phyloP scores from a whole-genome alignment of 2,113 vertebrate genomes.

The Plecturocebus donacophilus region DNA sequence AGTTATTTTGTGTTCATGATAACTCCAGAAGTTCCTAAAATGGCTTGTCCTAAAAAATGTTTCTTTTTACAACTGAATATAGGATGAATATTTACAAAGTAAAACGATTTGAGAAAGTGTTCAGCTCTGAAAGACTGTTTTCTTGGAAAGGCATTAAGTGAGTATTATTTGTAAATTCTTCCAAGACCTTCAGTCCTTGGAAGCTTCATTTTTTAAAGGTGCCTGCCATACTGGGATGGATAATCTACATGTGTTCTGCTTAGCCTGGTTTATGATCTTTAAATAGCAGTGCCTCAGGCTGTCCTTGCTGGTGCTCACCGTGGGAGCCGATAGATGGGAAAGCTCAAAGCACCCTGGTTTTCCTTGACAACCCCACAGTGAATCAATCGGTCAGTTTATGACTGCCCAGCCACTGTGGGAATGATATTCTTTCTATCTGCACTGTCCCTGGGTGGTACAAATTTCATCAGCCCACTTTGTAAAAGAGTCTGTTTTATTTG shows the following conservation, averaged over 20 bases:
- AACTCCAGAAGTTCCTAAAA: background rate
- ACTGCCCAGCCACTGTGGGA: background rate
- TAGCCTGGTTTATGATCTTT: background rate
- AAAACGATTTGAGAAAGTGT: conserved; percentile 92
- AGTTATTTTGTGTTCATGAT: background rate
- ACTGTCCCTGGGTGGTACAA: background rate
- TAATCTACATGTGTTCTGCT: rapidly evolving
- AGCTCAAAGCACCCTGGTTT: background rate
- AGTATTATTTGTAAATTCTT: conserved; percentile 79
- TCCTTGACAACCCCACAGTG: background rate
- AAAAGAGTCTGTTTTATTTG: background rate
- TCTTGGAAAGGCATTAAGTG: conserved; percentile 94
- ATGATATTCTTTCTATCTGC: background rate
- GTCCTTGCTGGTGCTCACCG: background rate
- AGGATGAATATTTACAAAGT: conserved; percentile 93
- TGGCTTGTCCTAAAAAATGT: conserved; percentile 7
- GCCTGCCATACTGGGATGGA: background rate
- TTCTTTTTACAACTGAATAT: conserved; percentile 54
- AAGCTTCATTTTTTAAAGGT: background rate
- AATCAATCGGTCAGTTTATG: rapidly evolving
- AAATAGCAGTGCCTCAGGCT: background rate
- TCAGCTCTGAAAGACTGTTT: conserved; percentile 91
- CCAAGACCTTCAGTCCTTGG: background rate
- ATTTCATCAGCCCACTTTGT: background rate
- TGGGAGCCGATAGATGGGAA: background rate